A percentile compares a stretch with the other conserved stretches of the same genome.
phyloP scores from a whole-genome alignment of 2,113 vertebrate genomes.

The human region DNA sequence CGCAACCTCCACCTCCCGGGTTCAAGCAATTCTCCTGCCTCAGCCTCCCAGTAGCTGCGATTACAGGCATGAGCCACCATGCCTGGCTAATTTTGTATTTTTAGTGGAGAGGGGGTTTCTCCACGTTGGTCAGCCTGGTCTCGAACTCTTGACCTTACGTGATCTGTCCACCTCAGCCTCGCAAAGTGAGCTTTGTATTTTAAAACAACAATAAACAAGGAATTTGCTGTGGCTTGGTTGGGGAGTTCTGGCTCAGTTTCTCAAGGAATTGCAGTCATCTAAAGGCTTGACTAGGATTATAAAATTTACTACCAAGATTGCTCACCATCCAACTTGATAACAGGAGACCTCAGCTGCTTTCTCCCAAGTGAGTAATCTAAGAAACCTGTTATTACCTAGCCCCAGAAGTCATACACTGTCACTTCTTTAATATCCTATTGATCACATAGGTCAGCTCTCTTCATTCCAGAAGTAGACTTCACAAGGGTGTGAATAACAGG shows the following conservation, averaged over 20 bases:
- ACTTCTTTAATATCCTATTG: neutral
- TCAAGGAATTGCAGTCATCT: neutral
- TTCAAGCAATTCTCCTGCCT: too few relatives aligned
- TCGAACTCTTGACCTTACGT: too few relatives aligned
- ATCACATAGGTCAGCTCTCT: neutral
- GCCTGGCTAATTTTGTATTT: too few relatives aligned
- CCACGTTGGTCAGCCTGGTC: too few relatives aligned
- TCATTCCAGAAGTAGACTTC: neutral
- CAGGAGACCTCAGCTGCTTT: neutral
- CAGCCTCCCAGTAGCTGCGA: too few relatives aligned
- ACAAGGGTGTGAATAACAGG: neutral
- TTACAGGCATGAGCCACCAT: too few relatives aligned
- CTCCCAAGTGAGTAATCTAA: neutral
- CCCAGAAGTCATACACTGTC: neutral
- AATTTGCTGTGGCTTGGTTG: neutral
- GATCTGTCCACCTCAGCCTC: too few relatives aligned
- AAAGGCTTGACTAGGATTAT: neutral
- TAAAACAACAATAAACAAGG: neutral
- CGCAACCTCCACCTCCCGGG: too few relatives aligned
- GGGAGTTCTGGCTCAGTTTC: neutral
- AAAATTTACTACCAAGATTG: neutral
- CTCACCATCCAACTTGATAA: neutral
- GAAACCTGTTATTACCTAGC: neutral
- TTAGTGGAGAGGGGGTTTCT: too few relatives aligned
- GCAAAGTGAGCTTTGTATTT: too few relatives aligned